These are phyloP conservation scores for Sylvicola cinctus DNA, from an alignment of 2,888 invertebrate species.

Conservation along the genomic window DNA sequence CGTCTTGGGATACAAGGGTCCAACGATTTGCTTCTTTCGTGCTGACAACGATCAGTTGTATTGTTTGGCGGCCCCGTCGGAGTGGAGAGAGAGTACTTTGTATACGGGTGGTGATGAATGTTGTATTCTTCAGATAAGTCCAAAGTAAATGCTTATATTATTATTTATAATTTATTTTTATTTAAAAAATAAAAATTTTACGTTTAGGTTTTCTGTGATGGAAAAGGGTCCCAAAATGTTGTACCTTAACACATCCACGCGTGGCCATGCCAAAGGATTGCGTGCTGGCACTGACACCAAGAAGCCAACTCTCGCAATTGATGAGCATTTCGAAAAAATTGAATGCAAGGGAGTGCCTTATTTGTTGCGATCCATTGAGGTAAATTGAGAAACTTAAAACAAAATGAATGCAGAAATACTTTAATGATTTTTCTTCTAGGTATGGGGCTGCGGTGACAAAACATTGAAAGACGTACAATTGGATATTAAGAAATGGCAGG, in stretches of 20 bases:
- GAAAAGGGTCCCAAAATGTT: slow-evolving; percentile 53
- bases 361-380: slow-evolving; percentile 39
- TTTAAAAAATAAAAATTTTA: background rate
- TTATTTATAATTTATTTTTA: slow-evolving; percentile 1
- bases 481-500: slow-evolving; percentile 82
- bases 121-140: slow-evolving; percentile 53
- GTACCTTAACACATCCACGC: slow-evolving; percentile 62
- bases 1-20: slow-evolving; percentile 43
- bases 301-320: slow-evolving; percentile 48
- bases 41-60: slow-evolving; percentile 40
- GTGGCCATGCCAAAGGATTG: slow-evolving; percentile 70
- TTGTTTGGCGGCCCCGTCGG: slow-evolving; percentile 53
- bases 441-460: slow-evolving; percentile 75
- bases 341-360: slow-evolving; percentile 46
- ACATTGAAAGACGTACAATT: slow-evolving; percentile 60
- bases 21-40: slow-evolving; percentile 38
- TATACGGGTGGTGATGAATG: slow-evolving; percentile 71
- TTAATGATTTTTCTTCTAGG: too few relatives aligned
- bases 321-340: slow-evolving; percentile 52
- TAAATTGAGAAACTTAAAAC: slow-evolving; percentile 14
- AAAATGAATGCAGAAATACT: too few relatives aligned
- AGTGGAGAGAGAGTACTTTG: slow-evolving; percentile 71
- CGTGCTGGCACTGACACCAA: slow-evolving; percentile 64
- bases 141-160: slow-evolving; percentile 31
- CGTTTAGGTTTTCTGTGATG: slow-evolving; percentile 30